phyloP scores from a whole-genome alignment of 30 jellyfish, hydroid and myxozoan species.

The Sanderia malayensis region DNA sequence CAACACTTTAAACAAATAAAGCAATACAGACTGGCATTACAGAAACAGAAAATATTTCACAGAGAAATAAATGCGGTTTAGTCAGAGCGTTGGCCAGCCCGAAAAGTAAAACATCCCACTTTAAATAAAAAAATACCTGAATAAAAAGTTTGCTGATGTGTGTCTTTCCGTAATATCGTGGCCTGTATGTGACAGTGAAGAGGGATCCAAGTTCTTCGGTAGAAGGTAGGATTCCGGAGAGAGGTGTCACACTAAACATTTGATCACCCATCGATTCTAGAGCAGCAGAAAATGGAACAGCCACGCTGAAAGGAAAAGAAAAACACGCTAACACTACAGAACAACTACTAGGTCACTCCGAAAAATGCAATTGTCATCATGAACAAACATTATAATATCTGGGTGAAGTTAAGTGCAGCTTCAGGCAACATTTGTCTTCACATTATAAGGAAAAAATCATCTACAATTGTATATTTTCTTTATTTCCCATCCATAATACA shows the following conservation, averaged over 20 bases:
- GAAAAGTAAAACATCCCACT: not conserved
- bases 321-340: too few relatives aligned
- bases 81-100: not conserved
- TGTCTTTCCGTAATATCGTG: slow-evolving; percentile 72
- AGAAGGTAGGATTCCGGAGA: slow-evolving; percentile 80
- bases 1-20: not conserved
- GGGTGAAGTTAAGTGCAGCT: too few relatives aligned
- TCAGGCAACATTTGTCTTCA: too few relatives aligned
- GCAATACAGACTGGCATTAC: too few relatives aligned
- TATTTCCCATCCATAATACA: too few relatives aligned
- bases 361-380: too few relatives aligned
- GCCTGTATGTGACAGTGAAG: slow-evolving; percentile 68
- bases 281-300: slow-evolving; percentile 50
- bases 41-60: too few relatives aligned
- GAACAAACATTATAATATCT: too few relatives aligned
- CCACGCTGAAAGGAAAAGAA: slow-evolving; percentile 6
- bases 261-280: slow-evolving; percentile 53
- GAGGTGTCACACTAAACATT: slow-evolving; percentile 74
- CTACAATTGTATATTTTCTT: too few relatives aligned
- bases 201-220: slow-evolving; percentile 42
- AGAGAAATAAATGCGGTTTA: not conserved
- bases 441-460: too few relatives aligned
- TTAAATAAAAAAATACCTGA: slow-evolving; percentile 45
- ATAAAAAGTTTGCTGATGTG: slow-evolving; percentile 64
- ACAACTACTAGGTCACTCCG: too few relatives aligned